phyloP scores from a whole-genome alignment of 1,140 invertebrate species.

The Galleria mellonella region DNA sequence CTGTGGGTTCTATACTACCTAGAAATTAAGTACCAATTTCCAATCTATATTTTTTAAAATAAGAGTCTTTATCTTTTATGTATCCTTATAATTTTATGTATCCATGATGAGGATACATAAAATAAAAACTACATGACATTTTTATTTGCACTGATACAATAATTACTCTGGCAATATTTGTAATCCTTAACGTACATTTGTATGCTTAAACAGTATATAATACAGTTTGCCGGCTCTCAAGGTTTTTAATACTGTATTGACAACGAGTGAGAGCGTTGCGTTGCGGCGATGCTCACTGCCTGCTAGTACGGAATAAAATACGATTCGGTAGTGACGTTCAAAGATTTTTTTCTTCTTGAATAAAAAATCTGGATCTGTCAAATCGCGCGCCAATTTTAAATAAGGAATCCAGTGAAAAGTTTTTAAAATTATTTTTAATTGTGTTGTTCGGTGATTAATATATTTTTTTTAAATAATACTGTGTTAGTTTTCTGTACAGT shows the following conservation, averaged over 20 bases:
- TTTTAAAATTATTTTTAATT: constrained; percentile 7
- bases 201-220: not conserved
- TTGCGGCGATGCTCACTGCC: constrained; percentile 16
- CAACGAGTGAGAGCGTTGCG: constrained; percentile 47
- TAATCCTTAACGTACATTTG: too few species aligned
- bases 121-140: not conserved
- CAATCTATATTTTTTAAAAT: too few species aligned
- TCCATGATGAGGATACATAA: too few species aligned
- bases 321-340: constrained; percentile 23
- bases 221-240: constrained; percentile 30
- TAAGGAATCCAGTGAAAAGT: not conserved
- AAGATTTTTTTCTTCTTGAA: constrained; percentile 23
- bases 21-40: too few species aligned
- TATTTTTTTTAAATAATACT: constrained; percentile 4
- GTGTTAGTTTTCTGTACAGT: constrained; percentile 30
- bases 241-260: constrained; percentile 28
- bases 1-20: too few species aligned
- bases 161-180: not conserved
- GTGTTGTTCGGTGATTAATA: not conserved
- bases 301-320: constrained; percentile 33
- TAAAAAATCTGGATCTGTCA: constrained; percentile 18
- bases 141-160: not conserved
- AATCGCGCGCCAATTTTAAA: constrained; percentile 31
- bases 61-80: too few species aligned
- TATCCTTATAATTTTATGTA: too few species aligned